Evolutionary conservation across 2,113 vertebrate species (phyloP).

Genomic region (Diadophis punctatus): DNA sequence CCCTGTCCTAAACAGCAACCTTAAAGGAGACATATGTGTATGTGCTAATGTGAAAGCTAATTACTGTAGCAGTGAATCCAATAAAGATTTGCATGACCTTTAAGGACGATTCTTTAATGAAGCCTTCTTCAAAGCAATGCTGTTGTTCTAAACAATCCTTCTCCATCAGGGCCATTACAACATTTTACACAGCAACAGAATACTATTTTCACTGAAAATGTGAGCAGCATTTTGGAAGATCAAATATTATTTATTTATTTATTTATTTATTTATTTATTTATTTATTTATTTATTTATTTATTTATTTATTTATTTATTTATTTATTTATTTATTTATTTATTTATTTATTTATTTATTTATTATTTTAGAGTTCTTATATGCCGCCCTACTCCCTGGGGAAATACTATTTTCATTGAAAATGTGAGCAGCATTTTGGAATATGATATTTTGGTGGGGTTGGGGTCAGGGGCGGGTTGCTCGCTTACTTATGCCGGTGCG

Average conservation of each 20-base stretch:
- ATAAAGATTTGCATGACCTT: neutral
- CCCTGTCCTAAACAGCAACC: neutral
- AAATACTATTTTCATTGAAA: too few relatives aligned
- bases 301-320: too few relatives aligned
- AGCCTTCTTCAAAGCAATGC: neutral
- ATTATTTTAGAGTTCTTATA: too few relatives aligned
- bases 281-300: too few relatives aligned
- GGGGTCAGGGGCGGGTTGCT: too few relatives aligned
- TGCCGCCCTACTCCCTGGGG: too few relatives aligned
- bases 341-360: too few relatives aligned
- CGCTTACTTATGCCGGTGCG: too few relatives aligned
- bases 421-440: too few relatives aligned
- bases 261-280: too few relatives aligned
- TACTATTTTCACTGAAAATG: neutral
- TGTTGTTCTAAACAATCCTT: neutral
- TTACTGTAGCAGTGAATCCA: neutral
- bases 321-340: too few relatives aligned
- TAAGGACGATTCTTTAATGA: neutral
- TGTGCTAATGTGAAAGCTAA: neutral
- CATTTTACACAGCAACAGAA: neutral
- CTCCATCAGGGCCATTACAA: neutral
- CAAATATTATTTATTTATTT: too few relatives aligned
- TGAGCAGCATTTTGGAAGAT: neutral
- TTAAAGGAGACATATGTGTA: neutral
- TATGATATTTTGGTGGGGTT: neutral